Base-by-base conservation (phyloP, 2,113 vertebrate species). In the Cyanistes caeruleus region DNA sequence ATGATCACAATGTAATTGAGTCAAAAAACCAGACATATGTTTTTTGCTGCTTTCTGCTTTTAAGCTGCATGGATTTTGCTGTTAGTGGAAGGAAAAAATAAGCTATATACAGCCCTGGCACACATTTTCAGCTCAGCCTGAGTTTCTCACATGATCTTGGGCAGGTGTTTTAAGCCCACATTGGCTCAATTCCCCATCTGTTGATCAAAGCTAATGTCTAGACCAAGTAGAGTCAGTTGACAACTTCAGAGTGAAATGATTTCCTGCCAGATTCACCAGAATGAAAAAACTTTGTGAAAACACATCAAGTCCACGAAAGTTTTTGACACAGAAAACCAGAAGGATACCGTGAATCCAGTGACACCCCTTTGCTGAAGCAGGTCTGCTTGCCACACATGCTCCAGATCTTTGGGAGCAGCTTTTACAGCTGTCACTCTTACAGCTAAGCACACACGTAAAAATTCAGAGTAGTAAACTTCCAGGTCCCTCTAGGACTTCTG, bases 371-470 rank as follows among this genome's bases (percentile, higher is more conserved):
- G 33, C 35, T 2, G 4, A 88, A 60, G 44, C 23, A 64, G 30
- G 4, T 76, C 10, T 80, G 7, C 22, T 69, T 56, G n/a, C 8
- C 11, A 3, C 12, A 20, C 10, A 2, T 6, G 18, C 5, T 41
- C 15, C 49, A 80, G 15, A 27, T 20, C 28, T 84, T 33, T 44
- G 41, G 24, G 31, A 44, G 3, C 41, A 58, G 5, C 24, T 63
- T 63, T 55, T 35, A 20, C 5, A 56, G 9, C 5, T 6, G 2
- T 19, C 22, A 35, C 19, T 55, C 59, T 43, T 33, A 19, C 10
- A 82, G 6, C 8, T 31, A 24, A 60, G 73, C 5, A 8, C 11
- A n/a, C 1, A 12, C 0, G 0, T 15, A n/a, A 80, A 69, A 80
- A 83, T 9, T n/a, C 48, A 44, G 11, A 79, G 5, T 15, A 41